phyloP scores from a whole-genome alignment of 35 echinoderm and acorn worm genomes.

The Ophiothrix spiculata region DNA sequence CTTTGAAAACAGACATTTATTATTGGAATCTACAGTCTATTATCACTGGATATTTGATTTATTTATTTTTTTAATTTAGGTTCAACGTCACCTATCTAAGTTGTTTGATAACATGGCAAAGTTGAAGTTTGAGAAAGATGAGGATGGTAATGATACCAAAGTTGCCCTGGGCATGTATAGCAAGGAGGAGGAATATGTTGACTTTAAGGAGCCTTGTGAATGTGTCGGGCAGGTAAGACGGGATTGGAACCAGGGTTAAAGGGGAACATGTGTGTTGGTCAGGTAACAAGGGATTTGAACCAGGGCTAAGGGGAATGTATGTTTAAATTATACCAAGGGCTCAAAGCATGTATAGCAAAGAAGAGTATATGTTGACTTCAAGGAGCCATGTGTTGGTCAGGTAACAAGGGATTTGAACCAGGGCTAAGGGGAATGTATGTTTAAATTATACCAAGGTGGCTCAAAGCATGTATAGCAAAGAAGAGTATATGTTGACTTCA shows the following conservation, averaged over 20 bases:
- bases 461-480: conserved; percentile 98
- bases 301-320: conserved; percentile 69
- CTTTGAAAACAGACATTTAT: too few species aligned
- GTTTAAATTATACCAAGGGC: conserved; percentile 80
- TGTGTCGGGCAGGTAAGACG: conserved; percentile 80
- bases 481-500: conserved; percentile 90
- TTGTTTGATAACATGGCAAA: conserved; percentile 99
- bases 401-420: too few species aligned
- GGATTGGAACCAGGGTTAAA: too few species aligned
- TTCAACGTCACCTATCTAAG: conserved; percentile 92
- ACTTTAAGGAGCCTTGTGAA: conserved; percentile 73
- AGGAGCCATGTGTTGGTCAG: too few species aligned
- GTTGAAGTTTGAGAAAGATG: conserved; percentile 82
- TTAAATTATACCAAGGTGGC: too few species aligned
- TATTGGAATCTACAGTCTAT: too few species aligned
- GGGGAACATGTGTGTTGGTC: too few species aligned
- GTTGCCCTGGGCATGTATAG: conserved; percentile 94
- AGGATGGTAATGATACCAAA: conserved; percentile 80
- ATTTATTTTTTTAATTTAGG: conserved; percentile 23
- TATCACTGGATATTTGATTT: too few species aligned
- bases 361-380: too few species aligned
- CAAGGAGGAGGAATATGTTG: conserved; percentile 95
- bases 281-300: too few species aligned
- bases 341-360: too few species aligned
- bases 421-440: too few species aligned